phyloP scores from a whole-genome alignment of 2,797 vertebrate genomes.

The Harpagifer antarcticus region DNA sequence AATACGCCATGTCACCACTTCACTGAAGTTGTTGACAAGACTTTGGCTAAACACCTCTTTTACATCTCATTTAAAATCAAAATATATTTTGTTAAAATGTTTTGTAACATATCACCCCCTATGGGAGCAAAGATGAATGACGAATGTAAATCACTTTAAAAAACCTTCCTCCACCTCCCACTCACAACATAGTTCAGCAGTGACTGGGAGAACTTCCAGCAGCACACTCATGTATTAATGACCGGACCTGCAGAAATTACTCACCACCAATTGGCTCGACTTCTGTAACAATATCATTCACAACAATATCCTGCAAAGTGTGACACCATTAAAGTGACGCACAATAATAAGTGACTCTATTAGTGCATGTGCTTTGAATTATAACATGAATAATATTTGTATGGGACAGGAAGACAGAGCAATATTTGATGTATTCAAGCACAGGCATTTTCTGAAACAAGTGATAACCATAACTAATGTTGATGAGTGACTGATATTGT shows the following conservation, averaged over 20 bases:
- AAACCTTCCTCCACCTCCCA: slow-evolving; percentile 16
- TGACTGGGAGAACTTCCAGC: slow-evolving; percentile 27
- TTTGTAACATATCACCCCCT: slow-evolving; percentile 22
- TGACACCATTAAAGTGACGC: slow-evolving; percentile 22
- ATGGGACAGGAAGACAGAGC: slow-evolving; percentile 3
- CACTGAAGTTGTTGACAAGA: slow-evolving; percentile 9
- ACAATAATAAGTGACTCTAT: slow-evolving; percentile 1
- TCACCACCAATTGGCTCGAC: slow-evolving; percentile 9
- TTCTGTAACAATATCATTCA: slow-evolving; percentile 28
- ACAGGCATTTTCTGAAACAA: neutral
- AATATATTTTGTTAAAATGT: neutral
- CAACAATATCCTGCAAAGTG: slow-evolving; percentile 25
- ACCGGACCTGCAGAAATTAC: slow-evolving; percentile 19
- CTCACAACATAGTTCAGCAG: slow-evolving; percentile 1
- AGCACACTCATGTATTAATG: slow-evolving; percentile 2
- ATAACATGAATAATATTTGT: slow-evolving; percentile 15
- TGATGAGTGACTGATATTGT: neutral
- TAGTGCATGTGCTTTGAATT: slow-evolving; percentile 1
- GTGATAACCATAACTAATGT: slow-evolving; percentile 19
- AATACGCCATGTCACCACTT: slow-evolving; percentile 17
- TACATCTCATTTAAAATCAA: slow-evolving; percentile 7
- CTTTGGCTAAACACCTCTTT: slow-evolving; percentile 16
- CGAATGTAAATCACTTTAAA: slow-evolving; percentile 7
- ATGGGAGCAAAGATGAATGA: slow-evolving; percentile 13
- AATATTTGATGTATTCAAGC: neutral